phyloP scores from a whole-genome alignment of 2,888 invertebrate genomes.

The Schizotus pectinicornis region DNA sequence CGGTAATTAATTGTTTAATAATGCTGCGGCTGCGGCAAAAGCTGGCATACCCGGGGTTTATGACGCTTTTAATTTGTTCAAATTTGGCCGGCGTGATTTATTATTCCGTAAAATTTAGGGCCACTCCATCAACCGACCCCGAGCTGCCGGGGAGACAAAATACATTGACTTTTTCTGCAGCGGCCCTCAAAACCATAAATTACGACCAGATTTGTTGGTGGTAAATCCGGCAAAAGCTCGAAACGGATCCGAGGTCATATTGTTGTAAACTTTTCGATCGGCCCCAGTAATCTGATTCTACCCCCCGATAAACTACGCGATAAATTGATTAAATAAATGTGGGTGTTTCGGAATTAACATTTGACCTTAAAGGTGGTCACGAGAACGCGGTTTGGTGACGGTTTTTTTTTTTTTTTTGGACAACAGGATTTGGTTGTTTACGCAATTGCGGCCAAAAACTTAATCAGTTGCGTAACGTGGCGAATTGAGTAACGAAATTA shows the following conservation, averaged over 20 bases:
- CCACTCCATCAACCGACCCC: conserved; percentile 14
- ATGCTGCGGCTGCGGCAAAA: no score
- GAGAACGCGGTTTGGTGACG: not conserved
- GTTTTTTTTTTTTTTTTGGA: not conserved
- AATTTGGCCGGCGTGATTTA: conserved; percentile 19
- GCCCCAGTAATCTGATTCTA: no score
- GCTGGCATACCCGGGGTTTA: not conserved
- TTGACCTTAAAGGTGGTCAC: not conserved
- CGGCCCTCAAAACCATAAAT: conserved; percentile 14
- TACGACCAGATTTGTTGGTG: conserved; percentile 16
- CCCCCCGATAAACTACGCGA: no score
- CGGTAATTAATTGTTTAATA: no score
- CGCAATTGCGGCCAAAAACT: not conserved
- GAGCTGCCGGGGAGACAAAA: conserved; percentile 13
- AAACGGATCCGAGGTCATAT: conserved; percentile 3
- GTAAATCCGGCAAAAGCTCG: conserved; percentile 1
- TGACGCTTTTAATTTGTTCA: conserved; percentile 14
- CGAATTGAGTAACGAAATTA: conserved; percentile 21
- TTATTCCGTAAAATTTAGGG: conserved; percentile 13
- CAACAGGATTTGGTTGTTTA: not conserved
- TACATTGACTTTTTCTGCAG: conserved; percentile 17
- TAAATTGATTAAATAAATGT: no score
- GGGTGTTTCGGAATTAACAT: no score
- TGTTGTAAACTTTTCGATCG: not conserved
- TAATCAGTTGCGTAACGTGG: conserved; percentile 16